Conservation (phyloP, 1,140 invertebrate species). For the Rhagoletis zephyria region DNA sequence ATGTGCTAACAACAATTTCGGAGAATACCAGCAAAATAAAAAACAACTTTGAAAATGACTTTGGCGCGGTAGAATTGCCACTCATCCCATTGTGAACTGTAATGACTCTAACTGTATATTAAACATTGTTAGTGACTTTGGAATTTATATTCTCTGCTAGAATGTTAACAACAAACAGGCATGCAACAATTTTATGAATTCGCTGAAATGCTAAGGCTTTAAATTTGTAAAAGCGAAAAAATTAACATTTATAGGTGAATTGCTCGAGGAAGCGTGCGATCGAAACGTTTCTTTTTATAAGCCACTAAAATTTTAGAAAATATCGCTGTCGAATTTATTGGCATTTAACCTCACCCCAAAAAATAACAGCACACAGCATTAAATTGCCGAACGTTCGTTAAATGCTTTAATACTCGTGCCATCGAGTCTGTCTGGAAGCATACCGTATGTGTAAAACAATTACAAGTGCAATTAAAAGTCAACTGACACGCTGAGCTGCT, state of each 20-base stretch:
- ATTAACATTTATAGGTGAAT: neutral
- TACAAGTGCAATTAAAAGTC: constrained; percentile 28
- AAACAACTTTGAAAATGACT: too few relatives aligned
- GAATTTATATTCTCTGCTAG: constrained; percentile 6
- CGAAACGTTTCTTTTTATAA: too few relatives aligned
- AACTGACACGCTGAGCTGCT: neutral
- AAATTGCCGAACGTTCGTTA: neutral
- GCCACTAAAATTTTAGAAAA: neutral
- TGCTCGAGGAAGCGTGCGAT: neutral
- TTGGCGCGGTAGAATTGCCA: too few relatives aligned
- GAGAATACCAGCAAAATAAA: too few relatives aligned
- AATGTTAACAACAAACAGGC: neutral
- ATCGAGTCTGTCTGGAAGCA: neutral
- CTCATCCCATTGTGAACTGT: too few relatives aligned
- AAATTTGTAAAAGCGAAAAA: neutral
- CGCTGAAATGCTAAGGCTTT: neutral
- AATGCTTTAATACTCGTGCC: neutral
- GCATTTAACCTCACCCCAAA: neutral
- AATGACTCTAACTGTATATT: too few relatives aligned
- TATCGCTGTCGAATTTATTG: neutral
- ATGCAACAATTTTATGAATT: neutral
- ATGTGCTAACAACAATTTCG: too few relatives aligned
- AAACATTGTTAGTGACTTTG: neutral
- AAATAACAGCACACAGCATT: neutral
- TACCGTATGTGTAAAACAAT: neutral